phyloP scores from a whole-genome alignment of 2,888 invertebrate species.

The Dinocampus coccinellae region DNA sequence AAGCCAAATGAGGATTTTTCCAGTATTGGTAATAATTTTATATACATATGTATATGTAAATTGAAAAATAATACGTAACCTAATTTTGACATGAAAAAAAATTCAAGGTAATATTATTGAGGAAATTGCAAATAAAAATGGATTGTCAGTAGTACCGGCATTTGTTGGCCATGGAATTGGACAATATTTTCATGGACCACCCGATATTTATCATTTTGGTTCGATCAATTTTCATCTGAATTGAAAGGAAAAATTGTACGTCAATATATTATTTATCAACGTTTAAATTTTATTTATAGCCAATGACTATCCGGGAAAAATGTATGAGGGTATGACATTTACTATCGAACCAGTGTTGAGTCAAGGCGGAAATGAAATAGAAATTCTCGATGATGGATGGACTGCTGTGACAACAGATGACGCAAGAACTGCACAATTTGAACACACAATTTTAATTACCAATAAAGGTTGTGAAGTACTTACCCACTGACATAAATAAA shows the following conservation, averaged over 20 bases:
- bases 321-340: slow-evolving; percentile 93
- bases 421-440: slow-evolving; percentile 88
- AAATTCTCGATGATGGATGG: slow-evolving; percentile 90
- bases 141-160: slow-evolving; percentile 80
- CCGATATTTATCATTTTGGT: slow-evolving; percentile 90
- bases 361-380: slow-evolving; percentile 78
- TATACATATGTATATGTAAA: slow-evolving; percentile 45
- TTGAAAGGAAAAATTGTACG: not conserved
- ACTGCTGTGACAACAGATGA: slow-evolving; percentile 88
- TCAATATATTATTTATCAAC: slow-evolving; percentile 10
- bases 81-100: slow-evolving; percentile 13
- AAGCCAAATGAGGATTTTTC: slow-evolving; percentile 71
- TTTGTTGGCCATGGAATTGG: slow-evolving; percentile 96
- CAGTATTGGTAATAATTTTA: slow-evolving; percentile 69
- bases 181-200: slow-evolving; percentile 91
- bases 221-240: slow-evolving; percentile 49
- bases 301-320: slow-evolving; percentile 77
- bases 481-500: slow-evolving; percentile 71
- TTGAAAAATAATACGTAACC: not conserved
- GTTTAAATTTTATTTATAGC: slow-evolving; percentile 67
- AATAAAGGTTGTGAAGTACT: slow-evolving; percentile 83
- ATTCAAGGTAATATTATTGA: slow-evolving; percentile 75
- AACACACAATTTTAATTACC: slow-evolving; percentile 92
- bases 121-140: slow-evolving; percentile 74
- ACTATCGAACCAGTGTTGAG: slow-evolving; percentile 93